These are phyloP conservation scores for Lepus americanus DNA, from an alignment of 2,113 vertebrate species.

Conservation along the genomic window DNA sequence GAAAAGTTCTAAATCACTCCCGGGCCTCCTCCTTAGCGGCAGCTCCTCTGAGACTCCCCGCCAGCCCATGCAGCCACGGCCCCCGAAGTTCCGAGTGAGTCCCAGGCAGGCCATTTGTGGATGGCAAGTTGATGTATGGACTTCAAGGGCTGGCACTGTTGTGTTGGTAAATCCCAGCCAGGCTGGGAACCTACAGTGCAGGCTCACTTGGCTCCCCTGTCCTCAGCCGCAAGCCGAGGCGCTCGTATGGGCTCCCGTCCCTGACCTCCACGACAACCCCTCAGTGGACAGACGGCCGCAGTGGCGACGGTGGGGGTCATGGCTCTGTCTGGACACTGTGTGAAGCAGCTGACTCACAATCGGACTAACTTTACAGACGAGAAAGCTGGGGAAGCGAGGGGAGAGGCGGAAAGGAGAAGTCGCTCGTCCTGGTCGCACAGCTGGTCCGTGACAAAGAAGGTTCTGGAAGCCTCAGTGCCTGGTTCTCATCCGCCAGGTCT, in stretches of 20 bases:
- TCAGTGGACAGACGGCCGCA: not conserved
- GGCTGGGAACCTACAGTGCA: not conserved
- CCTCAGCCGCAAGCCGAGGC: not conserved
- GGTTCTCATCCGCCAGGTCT: not conserved
- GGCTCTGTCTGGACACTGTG: not conserved
- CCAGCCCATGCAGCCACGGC: no score
- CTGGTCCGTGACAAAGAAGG: not conserved
- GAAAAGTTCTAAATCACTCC: no score
- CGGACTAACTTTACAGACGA: not conserved
- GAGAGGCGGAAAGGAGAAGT: no score
- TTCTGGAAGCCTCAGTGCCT: not conserved
- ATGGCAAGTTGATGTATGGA: rapidly evolving
- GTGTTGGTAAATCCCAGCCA: not conserved
- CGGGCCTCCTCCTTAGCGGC: no score
- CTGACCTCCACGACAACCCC: not conserved
- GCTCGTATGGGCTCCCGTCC: not conserved
- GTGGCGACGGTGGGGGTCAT: not conserved
- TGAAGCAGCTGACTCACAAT: not conserved
- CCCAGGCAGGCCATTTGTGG: not conserved
- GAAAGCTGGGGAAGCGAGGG: not conserved
- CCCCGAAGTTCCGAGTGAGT: not conserved
- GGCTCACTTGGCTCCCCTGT: not conserved
- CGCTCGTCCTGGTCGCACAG: not conserved
- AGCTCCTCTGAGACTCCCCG: no score
- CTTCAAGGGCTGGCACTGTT: not conserved